Evolutionary conservation across 1,140 invertebrate genomes (phyloP), one percentile per base, ranked within the genome.

Genomic region (Hypothenemus hampei): DNA sequence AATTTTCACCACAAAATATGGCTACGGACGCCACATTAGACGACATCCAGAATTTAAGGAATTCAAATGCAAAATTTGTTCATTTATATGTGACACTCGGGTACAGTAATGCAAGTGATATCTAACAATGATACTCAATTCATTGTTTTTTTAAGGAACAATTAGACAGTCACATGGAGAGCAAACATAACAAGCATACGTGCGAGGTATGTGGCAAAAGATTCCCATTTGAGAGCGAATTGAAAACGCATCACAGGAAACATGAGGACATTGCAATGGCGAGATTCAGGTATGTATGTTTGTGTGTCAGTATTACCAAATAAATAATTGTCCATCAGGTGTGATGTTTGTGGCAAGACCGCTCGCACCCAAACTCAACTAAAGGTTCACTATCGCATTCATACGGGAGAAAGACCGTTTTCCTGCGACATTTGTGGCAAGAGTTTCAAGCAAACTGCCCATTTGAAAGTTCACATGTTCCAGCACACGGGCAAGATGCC

Each of bases 371-470:
- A 41, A 23, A 45, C 33, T 5, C 48, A 53, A 19, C 49, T 58
- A 11, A 58, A 53, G 39, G 36, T 45, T 24, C 56, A 58, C 33
- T 33, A 54, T 31, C 67, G 81, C 3, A 81, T 81, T 0, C 82
- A 83, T 57, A 81, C 80, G 0, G 80, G 84, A 4, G 86, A 89
- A 64, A 83, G 86, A 60, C 87, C 87, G 0, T 89, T 86, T 63
- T 78, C 79, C 16, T 88, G 86, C 68, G 80, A 81, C 47, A 75
- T 80, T 35, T 90, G 87, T 71, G 80, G 79, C 8, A 71, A 83
- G 39, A 79, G 81, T 57, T 87, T 87, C 66, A 83, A 84, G 19
- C 72, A 81, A 64, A 81, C 79, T 8, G 65, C 61, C 1, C 60
- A 58, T 29, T 62, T 59, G 51, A 63, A 44, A 20, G 50, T 54